Evolutionary conservation across 37 sponge, comb jelly and placozoan species (phyloP), one percentile per base, ranked within the genome.

Genomic region (Chondrilla cf. caribensis): DNA sequence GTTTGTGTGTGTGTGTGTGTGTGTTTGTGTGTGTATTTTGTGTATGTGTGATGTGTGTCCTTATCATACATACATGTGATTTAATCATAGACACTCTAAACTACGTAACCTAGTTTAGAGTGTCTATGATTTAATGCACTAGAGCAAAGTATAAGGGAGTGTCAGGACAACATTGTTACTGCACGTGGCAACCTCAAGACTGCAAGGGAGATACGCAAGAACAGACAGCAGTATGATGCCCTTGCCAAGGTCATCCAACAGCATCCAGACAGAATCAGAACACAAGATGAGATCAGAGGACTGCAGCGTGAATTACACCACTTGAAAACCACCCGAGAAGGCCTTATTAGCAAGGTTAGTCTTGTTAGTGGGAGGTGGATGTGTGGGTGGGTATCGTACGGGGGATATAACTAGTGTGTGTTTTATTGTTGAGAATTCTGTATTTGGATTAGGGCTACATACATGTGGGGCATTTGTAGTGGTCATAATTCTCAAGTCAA

Each of bases 191-290:
- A 95, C 31, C 81, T 95, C 31, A 78, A 77, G 65, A 35, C 87
- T 17, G 87, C 96, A 0, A 73, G 78, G 15, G 80, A 84, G 15
- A 89, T 95, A 40, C 81, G 93, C 38, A 81, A 78, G 36, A 85
- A 95, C 76, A 64, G 96, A 29, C 96, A 95, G 32, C 90, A 89
- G 58, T 89, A 91, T 54, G 90, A 89, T 59, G 73, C 68, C 0
- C 66, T 85, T 31, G 86, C 80, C 7, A 59, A 86, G 72, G 87
- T 95, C 3, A 95, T 95, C 71, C 87, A 88, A 31, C 54, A 87
- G 67, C 86, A 92, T 47, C 93, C 96, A 0, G 88, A 85, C 57
- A 32, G 96, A n/a, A 68, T 62, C 17, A 54, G 83, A 19, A 86
- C 93, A 55, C 29, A 83, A 24, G 24, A 87, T 42, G 62, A 88